Conservation (phyloP, 2,888 invertebrate genomes). For the Xanthorhoe designata region DNA sequence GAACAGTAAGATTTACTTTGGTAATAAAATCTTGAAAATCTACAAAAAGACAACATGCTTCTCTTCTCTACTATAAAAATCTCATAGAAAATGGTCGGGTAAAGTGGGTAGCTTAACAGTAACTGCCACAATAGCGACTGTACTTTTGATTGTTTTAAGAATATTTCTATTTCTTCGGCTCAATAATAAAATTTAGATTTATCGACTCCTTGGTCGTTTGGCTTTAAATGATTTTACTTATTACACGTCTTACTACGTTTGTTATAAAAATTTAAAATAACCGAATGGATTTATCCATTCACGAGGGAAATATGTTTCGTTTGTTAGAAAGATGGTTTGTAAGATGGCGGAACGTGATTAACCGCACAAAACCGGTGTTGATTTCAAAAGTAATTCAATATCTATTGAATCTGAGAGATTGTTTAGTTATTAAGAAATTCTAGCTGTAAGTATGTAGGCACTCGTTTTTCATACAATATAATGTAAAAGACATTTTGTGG, state of each 20-base stretch:
- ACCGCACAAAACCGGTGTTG: conserved; percentile 64
- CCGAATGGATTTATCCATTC: not conserved
- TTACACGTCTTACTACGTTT: conserved; percentile 39
- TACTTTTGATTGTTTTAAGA: conserved; percentile 43
- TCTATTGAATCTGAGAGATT: conserved; percentile 60
- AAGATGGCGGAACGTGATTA: conserved; percentile 51
- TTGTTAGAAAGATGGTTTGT: conserved; percentile 37
- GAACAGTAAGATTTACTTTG: conserved; percentile 26
- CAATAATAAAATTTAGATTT: conserved; percentile 46
- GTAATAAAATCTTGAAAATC: conserved; percentile 24
- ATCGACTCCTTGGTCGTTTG: conserved; percentile 44
- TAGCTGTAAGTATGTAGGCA: conserved; percentile 46
- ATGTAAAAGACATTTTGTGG: conserved; percentile 25
- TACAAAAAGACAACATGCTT: conserved; percentile 17
- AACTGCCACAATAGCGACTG: conserved; percentile 69
- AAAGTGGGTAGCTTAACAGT: conserved; percentile 33
- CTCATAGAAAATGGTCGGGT: conserved; percentile 21
- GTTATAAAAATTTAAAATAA: not conserved
- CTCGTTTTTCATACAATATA: conserved; percentile 47
- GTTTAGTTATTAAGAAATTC: conserved; percentile 40
- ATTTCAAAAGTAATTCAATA: conserved; percentile 47
- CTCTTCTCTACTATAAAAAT: not conserved
- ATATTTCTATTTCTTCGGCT: conserved; percentile 50
- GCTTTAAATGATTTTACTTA: conserved; percentile 60
- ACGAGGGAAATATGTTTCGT: conserved; percentile 8